Percentiles rank a stretch among this genome's conserved stretches.
Evolutionary conservation across 2,888 invertebrate genomes (phyloP).

Genomic region (Stenichneumon culpator): DNA sequence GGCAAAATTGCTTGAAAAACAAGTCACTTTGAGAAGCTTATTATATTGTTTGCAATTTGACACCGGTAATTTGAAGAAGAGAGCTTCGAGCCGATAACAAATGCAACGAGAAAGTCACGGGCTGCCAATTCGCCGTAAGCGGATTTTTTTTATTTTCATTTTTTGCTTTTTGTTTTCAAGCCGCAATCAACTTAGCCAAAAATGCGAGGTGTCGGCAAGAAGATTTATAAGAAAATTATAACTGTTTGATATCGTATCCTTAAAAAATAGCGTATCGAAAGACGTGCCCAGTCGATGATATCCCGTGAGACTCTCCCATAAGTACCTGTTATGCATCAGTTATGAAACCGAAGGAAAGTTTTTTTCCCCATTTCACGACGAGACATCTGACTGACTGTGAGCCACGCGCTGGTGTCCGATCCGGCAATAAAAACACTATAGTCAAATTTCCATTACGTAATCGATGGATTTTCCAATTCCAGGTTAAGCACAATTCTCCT

Average conservation of each 20-base stretch:
- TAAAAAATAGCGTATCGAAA: constrained; percentile 48
- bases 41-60: no score
- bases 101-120: no score
- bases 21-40: no score
- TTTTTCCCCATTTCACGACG: constrained; percentile 55
- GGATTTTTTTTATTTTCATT: constrained; percentile 4
- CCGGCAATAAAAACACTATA: background rate
- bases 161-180: background rate
- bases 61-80: no score
- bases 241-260: constrained; percentile 36
- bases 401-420: constrained; percentile 6
- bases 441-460: background rate
- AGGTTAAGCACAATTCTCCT: background rate
- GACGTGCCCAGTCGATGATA: constrained; percentile 35
- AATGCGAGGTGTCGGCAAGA: background rate
- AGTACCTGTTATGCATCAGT: constrained; percentile 67
- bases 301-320: constrained; percentile 37
- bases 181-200: background rate
- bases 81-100: no score
- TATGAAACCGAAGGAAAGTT: constrained; percentile 70
- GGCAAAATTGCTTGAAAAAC: no score
- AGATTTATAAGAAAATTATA: constrained; percentile 30
- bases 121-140: background rate
- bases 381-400: constrained; percentile 1
- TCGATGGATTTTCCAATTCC: constrained; percentile 1